phyloP scores from a whole-genome alignment of 92 coral and sea anemone species.

The Zoanthus sociatus region DNA sequence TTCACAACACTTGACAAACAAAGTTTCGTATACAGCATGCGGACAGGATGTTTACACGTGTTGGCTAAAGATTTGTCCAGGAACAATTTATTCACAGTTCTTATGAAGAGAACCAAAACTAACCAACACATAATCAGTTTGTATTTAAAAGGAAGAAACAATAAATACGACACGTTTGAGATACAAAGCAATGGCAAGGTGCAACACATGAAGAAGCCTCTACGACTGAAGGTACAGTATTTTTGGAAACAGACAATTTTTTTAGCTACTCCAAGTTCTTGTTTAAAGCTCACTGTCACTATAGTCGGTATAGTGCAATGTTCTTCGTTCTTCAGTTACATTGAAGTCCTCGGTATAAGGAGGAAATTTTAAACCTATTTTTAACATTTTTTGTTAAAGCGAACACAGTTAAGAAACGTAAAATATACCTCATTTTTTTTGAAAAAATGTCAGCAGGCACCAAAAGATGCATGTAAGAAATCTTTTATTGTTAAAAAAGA shows the following conservation, averaged over 20 bases:
- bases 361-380: too few relatives aligned
- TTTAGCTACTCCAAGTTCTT: neutral
- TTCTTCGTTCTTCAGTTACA: too few relatives aligned
- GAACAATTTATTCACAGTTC: constrained; percentile 46
- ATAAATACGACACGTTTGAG: neutral
- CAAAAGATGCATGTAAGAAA: too few relatives aligned
- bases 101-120: neutral
- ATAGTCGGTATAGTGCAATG: too few relatives aligned
- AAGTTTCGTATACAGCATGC: constrained; percentile 40
- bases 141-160: neutral
- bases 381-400: too few relatives aligned
- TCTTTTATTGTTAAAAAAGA: too few relatives aligned
- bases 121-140: neutral
- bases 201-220: neutral
- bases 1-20: constrained; percentile 56
- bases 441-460: too few relatives aligned
- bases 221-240: neutral
- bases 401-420: too few relatives aligned
- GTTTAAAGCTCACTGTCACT: neutral
- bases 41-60: constrained; percentile 65
- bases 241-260: neutral
- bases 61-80: constrained; percentile 66
- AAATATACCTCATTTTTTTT: too few relatives aligned
- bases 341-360: too few relatives aligned
- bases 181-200: neutral